Conservation (phyloP, 1,140 invertebrate species). For the Coptotermes formosanus region DNA sequence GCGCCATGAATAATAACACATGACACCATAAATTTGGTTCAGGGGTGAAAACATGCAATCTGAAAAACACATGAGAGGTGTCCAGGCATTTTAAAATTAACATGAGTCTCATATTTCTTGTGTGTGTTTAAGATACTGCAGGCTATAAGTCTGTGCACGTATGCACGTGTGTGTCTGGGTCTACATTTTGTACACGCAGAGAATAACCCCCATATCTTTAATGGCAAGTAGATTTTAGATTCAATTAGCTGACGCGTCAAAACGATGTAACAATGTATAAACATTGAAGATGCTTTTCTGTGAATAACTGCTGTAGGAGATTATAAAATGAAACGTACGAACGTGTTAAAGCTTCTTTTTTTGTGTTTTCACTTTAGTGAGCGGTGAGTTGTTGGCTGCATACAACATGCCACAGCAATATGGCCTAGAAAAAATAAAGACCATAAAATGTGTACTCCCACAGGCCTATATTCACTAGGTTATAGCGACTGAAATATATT, state of each 20-base stretch:
- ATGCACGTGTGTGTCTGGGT: neutral
- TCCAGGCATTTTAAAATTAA: neutral
- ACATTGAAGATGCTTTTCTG: neutral
- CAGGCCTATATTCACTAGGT: neutral
- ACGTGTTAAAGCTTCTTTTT: neutral
- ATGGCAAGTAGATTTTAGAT: conserved; percentile 4
- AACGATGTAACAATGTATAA: neutral
- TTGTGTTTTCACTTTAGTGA: neutral
- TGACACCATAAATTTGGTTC: conserved; percentile 8
- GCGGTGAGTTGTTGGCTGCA: neutral
- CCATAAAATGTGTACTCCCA: neutral
- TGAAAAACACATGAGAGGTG: neutral
- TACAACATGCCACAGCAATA: neutral
- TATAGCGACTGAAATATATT: neutral
- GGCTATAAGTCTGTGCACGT: neutral
- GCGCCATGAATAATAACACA: neutral
- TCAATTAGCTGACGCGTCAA: neutral
- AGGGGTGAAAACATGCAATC: neutral
- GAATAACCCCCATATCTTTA: neutral
- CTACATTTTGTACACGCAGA: neutral
- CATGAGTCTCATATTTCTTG: neutral
- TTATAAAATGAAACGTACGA: conserved; percentile 10
- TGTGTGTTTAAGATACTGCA: neutral
- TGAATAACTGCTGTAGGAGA: neutral
- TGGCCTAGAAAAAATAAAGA: neutral